These are phyloP conservation scores for Syngnathus floridae DNA, from an alignment of 2,113 vertebrate genomes.

Conservation along the genomic window DNA sequence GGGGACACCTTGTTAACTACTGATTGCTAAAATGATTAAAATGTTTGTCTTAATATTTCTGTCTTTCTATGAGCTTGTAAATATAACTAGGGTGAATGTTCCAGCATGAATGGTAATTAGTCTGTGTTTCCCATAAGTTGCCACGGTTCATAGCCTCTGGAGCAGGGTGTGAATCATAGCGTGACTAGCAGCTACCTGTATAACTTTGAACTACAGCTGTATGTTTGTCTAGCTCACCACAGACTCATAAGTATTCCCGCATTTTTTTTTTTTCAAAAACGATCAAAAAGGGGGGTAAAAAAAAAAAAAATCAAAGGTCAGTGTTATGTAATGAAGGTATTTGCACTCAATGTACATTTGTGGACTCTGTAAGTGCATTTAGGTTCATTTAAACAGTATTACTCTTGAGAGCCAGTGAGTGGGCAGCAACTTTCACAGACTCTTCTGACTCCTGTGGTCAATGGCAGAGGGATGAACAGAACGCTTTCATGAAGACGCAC, in stretches of 20 bases:
- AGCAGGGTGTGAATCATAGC: constrained; percentile 20
- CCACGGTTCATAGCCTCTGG: neutral
- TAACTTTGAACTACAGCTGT: constrained; percentile 2
- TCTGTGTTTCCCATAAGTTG: constrained; percentile 18
- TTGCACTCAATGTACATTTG: constrained; percentile 19
- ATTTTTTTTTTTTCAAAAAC: constrained; percentile 1
- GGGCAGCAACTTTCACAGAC: constrained; percentile 57
- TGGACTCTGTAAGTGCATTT: constrained; percentile 23
- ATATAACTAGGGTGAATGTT: neutral
- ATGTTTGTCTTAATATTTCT: neutral
- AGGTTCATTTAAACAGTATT: constrained; percentile 37
- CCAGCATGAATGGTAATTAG: constrained; percentile 11
- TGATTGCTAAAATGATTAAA: neutral
- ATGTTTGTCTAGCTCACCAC: neutral
- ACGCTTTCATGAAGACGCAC: constrained; percentile 38
- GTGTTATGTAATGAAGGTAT: constrained; percentile 19
- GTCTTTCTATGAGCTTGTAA: neutral
- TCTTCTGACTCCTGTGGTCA: constrained; percentile 57
- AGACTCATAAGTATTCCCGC: neutral
- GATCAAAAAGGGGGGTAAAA: neutral
- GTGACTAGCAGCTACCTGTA: constrained; percentile 11
- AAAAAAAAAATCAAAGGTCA: constrained; percentile 2
- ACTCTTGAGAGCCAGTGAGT: constrained; percentile 47
- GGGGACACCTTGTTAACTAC: neutral
- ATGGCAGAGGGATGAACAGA: constrained; percentile 36